These are phyloP conservation scores for Bubo bubo DNA, from an alignment of 2,113 vertebrate genomes.

Conservation along the genomic window DNA sequence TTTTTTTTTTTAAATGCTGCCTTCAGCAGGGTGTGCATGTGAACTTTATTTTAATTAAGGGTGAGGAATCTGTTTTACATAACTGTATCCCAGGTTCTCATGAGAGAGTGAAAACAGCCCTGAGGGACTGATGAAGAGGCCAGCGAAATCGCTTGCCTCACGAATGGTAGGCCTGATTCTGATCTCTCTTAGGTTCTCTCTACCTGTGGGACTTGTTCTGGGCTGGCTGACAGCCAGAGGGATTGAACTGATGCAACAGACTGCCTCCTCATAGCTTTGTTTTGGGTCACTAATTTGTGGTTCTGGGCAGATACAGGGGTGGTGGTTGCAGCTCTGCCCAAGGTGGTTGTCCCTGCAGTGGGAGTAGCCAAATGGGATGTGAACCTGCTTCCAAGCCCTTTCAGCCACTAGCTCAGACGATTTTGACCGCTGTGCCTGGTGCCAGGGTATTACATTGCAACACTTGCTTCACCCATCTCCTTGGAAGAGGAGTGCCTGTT, in stretches of 20 bases:
- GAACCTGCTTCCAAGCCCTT: neutral
- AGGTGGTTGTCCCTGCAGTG: neutral
- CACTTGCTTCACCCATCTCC: neutral
- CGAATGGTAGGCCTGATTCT: neutral
- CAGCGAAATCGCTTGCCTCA: neutral
- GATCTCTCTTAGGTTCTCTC: neutral
- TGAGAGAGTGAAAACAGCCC: slow-evolving; percentile 48
- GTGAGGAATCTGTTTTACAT: slow-evolving; percentile 56
- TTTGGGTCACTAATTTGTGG: neutral
- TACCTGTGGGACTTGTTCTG: neutral
- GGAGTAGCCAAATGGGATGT: neutral
- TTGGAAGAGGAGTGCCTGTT: neutral
- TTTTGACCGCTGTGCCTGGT: accelerated
- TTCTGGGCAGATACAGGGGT: neutral
- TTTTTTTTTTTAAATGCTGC: neutral
- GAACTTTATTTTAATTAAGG: slow-evolving; percentile 64
- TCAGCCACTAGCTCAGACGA: neutral
- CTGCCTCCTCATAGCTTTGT: neutral
- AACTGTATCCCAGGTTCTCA: slow-evolving; percentile 31
- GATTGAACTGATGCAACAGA: neutral
- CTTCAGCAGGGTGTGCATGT: slow-evolving; percentile 54
- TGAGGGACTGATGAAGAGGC: neutral
- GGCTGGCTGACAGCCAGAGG: neutral
- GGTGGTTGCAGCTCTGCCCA: neutral
- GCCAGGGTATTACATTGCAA: neutral